These are phyloP conservation scores for Chrysaora quinquecirrha DNA, from an alignment of 30 jellyfish, hydroid and myxozoan species.

Conservation along the genomic window DNA sequence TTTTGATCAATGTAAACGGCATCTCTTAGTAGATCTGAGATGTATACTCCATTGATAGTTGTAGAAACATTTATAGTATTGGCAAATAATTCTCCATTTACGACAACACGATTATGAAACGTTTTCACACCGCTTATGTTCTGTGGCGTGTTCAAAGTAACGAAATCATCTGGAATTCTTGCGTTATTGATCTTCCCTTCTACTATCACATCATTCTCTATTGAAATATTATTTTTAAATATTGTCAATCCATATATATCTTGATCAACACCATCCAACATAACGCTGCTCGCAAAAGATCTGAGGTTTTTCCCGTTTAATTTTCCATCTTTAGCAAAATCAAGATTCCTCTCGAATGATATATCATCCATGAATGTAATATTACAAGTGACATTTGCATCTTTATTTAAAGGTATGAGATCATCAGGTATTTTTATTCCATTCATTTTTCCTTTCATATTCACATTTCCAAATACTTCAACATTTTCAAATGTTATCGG, in stretches of 20 bases:
- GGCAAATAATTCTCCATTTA: conserved; percentile 39
- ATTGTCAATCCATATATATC: conserved; percentile 28
- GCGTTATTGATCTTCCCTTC: conserved; percentile 58
- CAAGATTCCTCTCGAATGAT: conserved; percentile 5
- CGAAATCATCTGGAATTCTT: conserved; percentile 77
- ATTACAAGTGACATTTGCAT: neutral
- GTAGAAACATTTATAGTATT: conserved; percentile 36
- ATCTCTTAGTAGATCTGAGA: conserved; percentile 67
- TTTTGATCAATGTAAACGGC: conserved; percentile 62
- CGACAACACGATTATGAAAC: conserved; percentile 34
- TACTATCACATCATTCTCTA: conserved; percentile 22
- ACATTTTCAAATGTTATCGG: conserved; percentile 64
- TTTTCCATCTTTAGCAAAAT: conserved; percentile 13
- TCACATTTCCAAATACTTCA: conserved; percentile 19
- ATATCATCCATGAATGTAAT: conserved; percentile 33
- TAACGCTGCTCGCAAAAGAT: conserved; percentile 54
- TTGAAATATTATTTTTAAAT: conserved; percentile 9
- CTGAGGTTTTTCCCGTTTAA: conserved; percentile 70
- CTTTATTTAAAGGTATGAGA: conserved; percentile 17
- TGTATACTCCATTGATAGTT: conserved; percentile 78
- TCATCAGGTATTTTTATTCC: conserved; percentile 55
- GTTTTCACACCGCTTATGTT: conserved; percentile 68
- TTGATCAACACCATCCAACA: conserved; percentile 59
- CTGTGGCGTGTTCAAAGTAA: conserved; percentile 66
- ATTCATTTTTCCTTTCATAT: conserved; percentile 52